Conservation (phyloP, 2,888 invertebrate species). For the Drosophila hamatofila region DNA sequence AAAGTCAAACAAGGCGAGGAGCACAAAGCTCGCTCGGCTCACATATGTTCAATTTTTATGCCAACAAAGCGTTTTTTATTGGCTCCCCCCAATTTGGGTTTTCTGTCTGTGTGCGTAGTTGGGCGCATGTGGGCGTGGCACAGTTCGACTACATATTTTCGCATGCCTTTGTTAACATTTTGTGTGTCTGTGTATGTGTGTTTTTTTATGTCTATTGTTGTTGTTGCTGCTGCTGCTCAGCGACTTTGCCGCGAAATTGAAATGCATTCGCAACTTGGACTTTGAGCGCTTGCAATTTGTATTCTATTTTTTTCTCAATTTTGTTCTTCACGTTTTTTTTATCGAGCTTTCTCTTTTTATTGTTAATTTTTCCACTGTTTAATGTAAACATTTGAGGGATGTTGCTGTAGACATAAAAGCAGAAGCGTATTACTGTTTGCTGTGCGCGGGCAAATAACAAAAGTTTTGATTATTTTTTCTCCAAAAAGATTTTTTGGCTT, state of each 20-base stretch:
- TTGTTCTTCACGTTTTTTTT: not conserved
- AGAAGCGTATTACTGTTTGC: slow-evolving; percentile 34
- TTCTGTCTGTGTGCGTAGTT: not conserved
- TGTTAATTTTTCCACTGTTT: slow-evolving; percentile 17
- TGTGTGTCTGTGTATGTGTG: not conserved
- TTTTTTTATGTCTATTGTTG: slow-evolving; percentile 13
- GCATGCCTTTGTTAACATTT: slow-evolving; percentile 65
- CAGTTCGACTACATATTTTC: slow-evolving; percentile 58
- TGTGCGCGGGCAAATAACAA: not conserved
- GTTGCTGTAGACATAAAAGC: slow-evolving; percentile 28
- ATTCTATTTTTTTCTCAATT: slow-evolving; percentile 18
- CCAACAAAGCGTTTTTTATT: slow-evolving; percentile 73
- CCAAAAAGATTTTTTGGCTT: not conserved
- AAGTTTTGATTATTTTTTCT: not conserved
- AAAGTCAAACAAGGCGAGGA: slow-evolving; percentile 47
- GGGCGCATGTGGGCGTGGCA: slow-evolving; percentile 26
- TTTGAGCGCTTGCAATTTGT: slow-evolving; percentile 55
- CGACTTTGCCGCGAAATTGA: slow-evolving; percentile 58
- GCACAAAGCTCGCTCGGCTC: slow-evolving; percentile 33
- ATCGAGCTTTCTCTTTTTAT: slow-evolving; percentile 10
- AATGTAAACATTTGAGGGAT: slow-evolving; percentile 36
- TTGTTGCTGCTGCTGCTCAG: slow-evolving; percentile 8
- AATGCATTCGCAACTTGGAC: slow-evolving; percentile 66
- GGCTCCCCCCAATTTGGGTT: slow-evolving; percentile 23
- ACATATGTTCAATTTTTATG: slow-evolving; percentile 73